These are phyloP conservation scores for Podarcis lilfordi DNA, from an alignment of 2,797 vertebrate genomes.

Conservation along the genomic window DNA sequence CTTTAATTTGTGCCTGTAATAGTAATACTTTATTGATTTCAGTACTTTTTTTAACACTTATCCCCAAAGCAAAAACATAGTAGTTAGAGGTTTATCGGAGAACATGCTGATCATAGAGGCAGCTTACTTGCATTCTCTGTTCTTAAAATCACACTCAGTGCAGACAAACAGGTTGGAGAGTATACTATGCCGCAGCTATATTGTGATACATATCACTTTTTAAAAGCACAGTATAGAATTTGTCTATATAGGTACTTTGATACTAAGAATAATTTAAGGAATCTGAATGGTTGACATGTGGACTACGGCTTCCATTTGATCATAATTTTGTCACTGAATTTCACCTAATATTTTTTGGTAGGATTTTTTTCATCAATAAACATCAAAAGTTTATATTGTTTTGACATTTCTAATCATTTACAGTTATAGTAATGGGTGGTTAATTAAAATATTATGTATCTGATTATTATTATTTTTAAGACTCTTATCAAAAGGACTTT, in stretches of 20 bases:
- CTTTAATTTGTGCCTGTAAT: not conserved
- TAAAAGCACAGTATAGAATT: not conserved
- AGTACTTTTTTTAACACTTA: not conserved
- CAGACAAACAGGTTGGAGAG: conserved; percentile 7
- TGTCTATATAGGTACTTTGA: not conserved
- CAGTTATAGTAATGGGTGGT: not conserved
- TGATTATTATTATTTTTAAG: not conserved
- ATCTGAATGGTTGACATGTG: not conserved
- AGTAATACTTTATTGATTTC: not conserved
- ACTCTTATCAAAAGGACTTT: not conserved
- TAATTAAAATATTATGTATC: not conserved
- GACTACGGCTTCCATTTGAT: not conserved
- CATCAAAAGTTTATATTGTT: not conserved
- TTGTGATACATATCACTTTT: not conserved
- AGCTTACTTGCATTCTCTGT: no score
- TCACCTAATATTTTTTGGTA: not conserved
- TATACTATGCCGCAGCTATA: not conserved
- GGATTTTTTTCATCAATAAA: conserved; percentile 13
- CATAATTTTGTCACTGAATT: not conserved
- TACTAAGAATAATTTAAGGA: not conserved
- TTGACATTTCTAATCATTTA: conserved; percentile 25
- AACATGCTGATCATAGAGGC: not conserved
- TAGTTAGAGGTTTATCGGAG: not conserved
- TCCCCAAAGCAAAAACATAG: not conserved
- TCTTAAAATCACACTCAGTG: not conserved